Conservation (phyloP, 2,797 vertebrate species). For the Clarias fuscus region DNA sequence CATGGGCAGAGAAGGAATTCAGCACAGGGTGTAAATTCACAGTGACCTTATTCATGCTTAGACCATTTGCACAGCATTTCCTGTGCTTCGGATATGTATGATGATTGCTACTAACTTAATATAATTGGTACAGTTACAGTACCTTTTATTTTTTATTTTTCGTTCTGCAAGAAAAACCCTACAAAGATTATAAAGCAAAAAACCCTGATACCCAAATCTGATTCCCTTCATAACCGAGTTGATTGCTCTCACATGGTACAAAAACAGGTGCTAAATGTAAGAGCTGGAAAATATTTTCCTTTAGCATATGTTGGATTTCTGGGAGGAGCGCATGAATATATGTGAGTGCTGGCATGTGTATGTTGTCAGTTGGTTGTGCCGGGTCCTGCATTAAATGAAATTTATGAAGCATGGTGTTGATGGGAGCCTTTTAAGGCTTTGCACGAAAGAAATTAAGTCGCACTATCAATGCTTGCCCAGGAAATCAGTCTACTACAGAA, state of each 20-base stretch:
- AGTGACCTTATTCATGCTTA: background rate
- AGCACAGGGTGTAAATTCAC: background rate
- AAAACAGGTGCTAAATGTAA: constrained; percentile 49
- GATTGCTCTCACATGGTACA: background rate
- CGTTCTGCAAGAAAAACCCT: background rate
- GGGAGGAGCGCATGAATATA: background rate
- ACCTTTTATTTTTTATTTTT: background rate
- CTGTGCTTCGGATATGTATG: background rate
- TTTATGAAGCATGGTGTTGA: background rate
- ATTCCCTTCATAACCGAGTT: constrained; percentile 4
- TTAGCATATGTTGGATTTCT: constrained; percentile 37
- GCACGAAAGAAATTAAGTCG: background rate
- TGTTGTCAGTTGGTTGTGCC: constrained; percentile 21
- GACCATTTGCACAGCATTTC: background rate
- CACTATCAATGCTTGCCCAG: background rate
- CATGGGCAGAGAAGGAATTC: background rate
- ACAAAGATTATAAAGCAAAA: background rate
- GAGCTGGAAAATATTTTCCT: constrained; percentile 39
- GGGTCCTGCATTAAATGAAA: background rate
- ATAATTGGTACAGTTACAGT: background rate
- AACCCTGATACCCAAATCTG: background rate
- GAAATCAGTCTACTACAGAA: background rate
- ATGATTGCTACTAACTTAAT: background rate
- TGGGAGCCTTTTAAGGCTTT: background rate
- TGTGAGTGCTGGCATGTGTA: constrained; percentile 12